A percentile compares a stretch with the other conserved stretches of the same genome.
phyloP scores from a whole-genome alignment of 1,140 invertebrate genomes.

The Drosophila obscura region DNA sequence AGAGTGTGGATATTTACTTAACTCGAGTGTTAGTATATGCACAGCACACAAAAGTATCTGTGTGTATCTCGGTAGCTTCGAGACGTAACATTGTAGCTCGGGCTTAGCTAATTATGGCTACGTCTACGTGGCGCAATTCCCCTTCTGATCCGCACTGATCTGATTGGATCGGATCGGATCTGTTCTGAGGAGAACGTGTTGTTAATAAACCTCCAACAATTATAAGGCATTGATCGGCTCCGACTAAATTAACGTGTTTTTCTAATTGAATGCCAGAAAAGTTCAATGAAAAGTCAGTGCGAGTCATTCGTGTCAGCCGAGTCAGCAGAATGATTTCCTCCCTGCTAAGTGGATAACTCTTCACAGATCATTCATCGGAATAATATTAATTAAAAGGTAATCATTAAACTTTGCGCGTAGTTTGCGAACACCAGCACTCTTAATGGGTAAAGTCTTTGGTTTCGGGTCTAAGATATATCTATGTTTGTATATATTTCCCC shows the following conservation, averaged over 20 bases:
- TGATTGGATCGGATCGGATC: conserved; percentile 12
- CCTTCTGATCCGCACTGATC: conserved; percentile 28
- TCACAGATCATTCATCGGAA: conserved; percentile 6
- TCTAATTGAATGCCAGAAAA: conserved; percentile 57
- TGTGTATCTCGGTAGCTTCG: conserved; percentile 4
- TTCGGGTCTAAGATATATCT: too few relatives aligned
- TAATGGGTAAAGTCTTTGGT: too few relatives aligned
- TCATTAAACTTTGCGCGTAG: conserved; percentile 12
- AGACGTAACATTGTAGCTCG: conserved; percentile 34
- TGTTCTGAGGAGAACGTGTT: conserved; percentile 44
- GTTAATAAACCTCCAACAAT: conserved; percentile 59
- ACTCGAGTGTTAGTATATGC: conserved; percentile 47
- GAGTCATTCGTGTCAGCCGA: not conserved
- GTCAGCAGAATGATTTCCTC: conserved; percentile 10
- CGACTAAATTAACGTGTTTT: conserved; percentile 62
- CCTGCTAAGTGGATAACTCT: conserved; percentile 3
- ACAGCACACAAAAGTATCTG: conserved; percentile 7
- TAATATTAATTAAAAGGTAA: conserved; percentile 12
- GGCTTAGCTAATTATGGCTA: conserved; percentile 53
- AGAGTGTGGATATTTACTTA: conserved; percentile 58
- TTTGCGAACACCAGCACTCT: too few relatives aligned
- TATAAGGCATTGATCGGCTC: conserved; percentile 64
- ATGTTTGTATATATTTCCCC: not conserved
- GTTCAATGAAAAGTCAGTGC: conserved; percentile 66
- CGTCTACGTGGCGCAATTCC: conserved; percentile 43